Evolutionary conservation across 2,797 vertebrate genomes (phyloP).

Genomic region (Steatocranus sp.): DNA sequence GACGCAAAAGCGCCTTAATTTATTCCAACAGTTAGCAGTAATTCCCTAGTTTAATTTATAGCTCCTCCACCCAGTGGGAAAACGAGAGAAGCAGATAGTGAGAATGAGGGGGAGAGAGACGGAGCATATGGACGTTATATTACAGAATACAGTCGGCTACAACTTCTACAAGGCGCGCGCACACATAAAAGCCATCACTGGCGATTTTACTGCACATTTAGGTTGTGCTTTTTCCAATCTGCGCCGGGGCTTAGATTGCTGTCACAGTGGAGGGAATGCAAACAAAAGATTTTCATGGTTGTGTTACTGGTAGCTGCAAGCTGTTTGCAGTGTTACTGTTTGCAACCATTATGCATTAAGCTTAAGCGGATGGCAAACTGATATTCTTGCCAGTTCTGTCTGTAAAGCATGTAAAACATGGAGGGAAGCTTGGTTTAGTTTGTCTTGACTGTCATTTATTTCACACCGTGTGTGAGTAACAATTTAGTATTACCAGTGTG

Average conservation of each 20-base stretch:
- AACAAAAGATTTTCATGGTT: not conserved
- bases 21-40: slow-evolving; percentile 84
- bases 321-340: not conserved
- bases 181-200: not conserved
- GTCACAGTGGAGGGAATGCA: not conserved
- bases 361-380: not conserved
- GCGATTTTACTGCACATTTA: slow-evolving; percentile 16
- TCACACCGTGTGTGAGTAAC: not conserved
- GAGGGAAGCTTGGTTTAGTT: slow-evolving; percentile 4
- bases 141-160: slow-evolving; percentile 22
- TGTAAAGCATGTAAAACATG: not conserved
- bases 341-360: not conserved
- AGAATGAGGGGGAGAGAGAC: slow-evolving; percentile 22
- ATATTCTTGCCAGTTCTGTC: not conserved
- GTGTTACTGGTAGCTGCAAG: not conserved
- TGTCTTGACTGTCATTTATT: slow-evolving; percentile 22
- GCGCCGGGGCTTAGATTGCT: not conserved
- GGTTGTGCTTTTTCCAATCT: not conserved
- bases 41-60: slow-evolving; percentile 84
- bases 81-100: slow-evolving; percentile 52
- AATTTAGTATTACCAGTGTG: not conserved
- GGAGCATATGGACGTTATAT: slow-evolving; percentile 54
- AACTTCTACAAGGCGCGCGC: slow-evolving; percentile 3
- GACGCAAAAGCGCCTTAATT: slow-evolving; percentile 81
- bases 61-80: slow-evolving; percentile 73